Base-by-base conservation (phyloP, 2,113 vertebrate genomes). In the Beaufortia kweichowensis region DNA sequence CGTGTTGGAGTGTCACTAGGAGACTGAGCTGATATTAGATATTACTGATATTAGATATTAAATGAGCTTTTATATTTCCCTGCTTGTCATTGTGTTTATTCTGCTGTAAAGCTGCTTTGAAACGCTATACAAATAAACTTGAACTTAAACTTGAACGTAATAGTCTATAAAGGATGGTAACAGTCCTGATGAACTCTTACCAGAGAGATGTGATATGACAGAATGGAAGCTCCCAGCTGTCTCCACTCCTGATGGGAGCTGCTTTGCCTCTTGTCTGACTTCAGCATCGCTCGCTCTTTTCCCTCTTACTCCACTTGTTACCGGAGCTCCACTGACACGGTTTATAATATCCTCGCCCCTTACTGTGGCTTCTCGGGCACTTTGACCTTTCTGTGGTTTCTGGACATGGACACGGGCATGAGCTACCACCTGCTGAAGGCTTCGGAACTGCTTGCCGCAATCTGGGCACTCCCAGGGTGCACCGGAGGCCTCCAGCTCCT, bases 391-490 rank as follows among this genome's bases (percentile, higher is more conserved):
- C 23, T 82, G 88, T 2, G 85, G 84, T 79, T 88, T 86, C 75
- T 91, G 89, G 67, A 83, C 77, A 60, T 93, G 92, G 67, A 93
- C 91, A 0, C 90, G 89, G 63, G 91, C 88, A 14, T 93, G 92
- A 10, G 87, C 90, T 62, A 92, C 89, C 43, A 90, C 89, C 83
- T 92, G 91, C 82, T 93, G 92, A 62, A 92, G 81, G 67, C 88
- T 91, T 65, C 90, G 87, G 80, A 93, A 93, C 1, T 91, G 85
- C 81, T 92, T 92, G 35, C 92, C 92, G 4, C 92, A 93, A 78
- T 92, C 91, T 0, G 91, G 92, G 73, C 92, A 93, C 83, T 92
- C 91, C 91, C 92, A 92, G 0, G 91, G 86, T 1, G 89, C 87
- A 31, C 85, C 77, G 0, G 76, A 43, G 12, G 57, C 19, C 15